Base-by-base conservation (phyloP, 2,113 vertebrate species). In the Protomyctophum bolini region DNA sequence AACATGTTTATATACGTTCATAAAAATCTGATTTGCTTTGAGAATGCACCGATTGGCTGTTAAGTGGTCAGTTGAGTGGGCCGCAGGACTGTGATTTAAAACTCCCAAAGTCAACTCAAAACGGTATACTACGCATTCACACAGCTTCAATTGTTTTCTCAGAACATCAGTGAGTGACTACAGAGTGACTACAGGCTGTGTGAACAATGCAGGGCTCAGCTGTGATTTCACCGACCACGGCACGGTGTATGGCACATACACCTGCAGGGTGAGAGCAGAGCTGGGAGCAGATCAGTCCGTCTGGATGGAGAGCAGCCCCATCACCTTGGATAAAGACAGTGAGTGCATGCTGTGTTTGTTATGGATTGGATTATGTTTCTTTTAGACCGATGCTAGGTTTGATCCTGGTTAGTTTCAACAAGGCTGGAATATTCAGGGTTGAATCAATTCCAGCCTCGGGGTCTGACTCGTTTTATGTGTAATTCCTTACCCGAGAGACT, bases 181-280 rank as follows among this genome's bases (percentile, higher is more conserved):
- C 71, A 12, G 0, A 0, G 3, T 21, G 21, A 21, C 21, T 21
- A 21, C 0, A 0, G 76, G 57, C 6, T 93, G 91, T 63, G 0
- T 10, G 1, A 84, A 83, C 59, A 79, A 14, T 15, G 80, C 83
- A 6, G 10, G 8, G 10, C 68, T 47, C 2, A 28, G 66, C 9
- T 93, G 91, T 67, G 85, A 91, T 69, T 73, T 93, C 61, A 87
- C 58, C 41, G 0, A 2, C 11, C 0, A 4, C 5, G 21, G 79
- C 11, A 4, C 0, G 0, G 0, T 5, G 15, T 88, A 66, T 6
- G 92, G 87, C 4, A 58, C 0, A 2, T 91, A 91, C 45, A 11
- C 0, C 0, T 76, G 83, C 28, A 54, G 66, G 54, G 86, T 93
- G 54, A 72, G 0, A 28, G 77, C 75, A 0, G 80, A 60, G 47